These are phyloP conservation scores for Eupristina koningsbergeri DNA, from an alignment of 1,140 invertebrate genomes.

Conservation along the genomic window DNA sequence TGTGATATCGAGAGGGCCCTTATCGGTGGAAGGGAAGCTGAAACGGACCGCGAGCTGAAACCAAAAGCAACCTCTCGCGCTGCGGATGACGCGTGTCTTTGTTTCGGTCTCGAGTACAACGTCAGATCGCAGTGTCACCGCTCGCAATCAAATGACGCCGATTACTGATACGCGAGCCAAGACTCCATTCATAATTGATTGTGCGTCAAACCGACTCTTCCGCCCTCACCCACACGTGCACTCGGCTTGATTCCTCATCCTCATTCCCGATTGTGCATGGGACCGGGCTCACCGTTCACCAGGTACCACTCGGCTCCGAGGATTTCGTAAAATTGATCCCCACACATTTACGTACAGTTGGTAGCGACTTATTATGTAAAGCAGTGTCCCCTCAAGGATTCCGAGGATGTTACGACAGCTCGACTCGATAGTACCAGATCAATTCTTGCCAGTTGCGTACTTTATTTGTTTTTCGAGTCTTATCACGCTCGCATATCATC, in stretches of 20 bases:
- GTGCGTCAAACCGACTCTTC: too few relatives aligned
- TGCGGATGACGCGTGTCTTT: conserved; percentile 34
- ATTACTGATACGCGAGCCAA: not conserved
- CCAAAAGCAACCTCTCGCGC: not conserved
- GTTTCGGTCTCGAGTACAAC: not conserved
- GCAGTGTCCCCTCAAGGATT: not conserved
- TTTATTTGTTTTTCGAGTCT: not conserved
- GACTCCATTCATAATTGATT: too few relatives aligned
- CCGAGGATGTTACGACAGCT: not conserved
- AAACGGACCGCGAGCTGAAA: not conserved
- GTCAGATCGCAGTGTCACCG: not conserved
- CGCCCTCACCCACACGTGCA: too few relatives aligned
- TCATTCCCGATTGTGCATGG: too few relatives aligned
- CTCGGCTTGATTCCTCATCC: too few relatives aligned
- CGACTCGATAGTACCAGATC: not conserved
- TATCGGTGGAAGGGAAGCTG: not conserved
- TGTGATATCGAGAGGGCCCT: not conserved
- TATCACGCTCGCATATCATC: conserved; percentile 9
- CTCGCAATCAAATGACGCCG: conserved; percentile 19
- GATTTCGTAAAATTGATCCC: too few relatives aligned
- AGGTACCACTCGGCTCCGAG: not conserved
- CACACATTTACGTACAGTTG: not conserved
- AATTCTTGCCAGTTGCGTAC: not conserved
- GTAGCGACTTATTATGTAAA: not conserved
- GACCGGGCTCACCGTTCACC: too few relatives aligned